Percentiles rank a stretch among this genome's conserved stretches.
phyloP scores from a whole-genome alignment of 2,888 invertebrate species.

The Drosophila demipolita region DNA sequence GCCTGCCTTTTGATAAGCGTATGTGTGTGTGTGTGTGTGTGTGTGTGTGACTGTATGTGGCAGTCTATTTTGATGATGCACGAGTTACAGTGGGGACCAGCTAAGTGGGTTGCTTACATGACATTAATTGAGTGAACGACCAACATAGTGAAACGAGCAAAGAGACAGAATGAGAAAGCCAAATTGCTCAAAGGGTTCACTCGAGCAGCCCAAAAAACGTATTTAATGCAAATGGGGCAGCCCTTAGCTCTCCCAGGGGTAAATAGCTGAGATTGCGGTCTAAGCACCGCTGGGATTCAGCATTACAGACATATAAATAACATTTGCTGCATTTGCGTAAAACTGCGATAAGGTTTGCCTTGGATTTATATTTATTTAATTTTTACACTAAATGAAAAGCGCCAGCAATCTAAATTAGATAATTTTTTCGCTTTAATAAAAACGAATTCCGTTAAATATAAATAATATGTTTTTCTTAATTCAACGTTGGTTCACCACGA shows the following conservation, averaged over 20 bases:
- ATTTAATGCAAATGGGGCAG: constrained; percentile 72
- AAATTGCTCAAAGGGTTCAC: constrained; percentile 59
- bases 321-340: constrained; percentile 25
- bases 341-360: constrained; percentile 6
- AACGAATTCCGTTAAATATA: not conserved
- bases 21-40: constrained; percentile 19
- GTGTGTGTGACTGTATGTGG: constrained; percentile 22
- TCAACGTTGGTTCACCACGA: not conserved
- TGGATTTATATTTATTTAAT: constrained; percentile 11
- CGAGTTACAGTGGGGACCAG: constrained; percentile 72
- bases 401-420: not conserved
- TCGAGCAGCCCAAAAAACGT: constrained; percentile 43
- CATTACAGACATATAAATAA: constrained; percentile 24
- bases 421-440: not conserved
- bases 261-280: constrained; percentile 69
- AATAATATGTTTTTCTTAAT: not conserved
- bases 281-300: constrained; percentile 50
- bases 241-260: constrained; percentile 58
- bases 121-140: constrained; percentile 74
- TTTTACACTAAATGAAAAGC: not conserved
- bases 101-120: constrained; percentile 81
- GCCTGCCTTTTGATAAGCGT: constrained; percentile 64
- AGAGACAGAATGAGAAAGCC: constrained; percentile 7
- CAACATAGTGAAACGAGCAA: constrained; percentile 7
- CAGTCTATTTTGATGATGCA: constrained; percentile 60